Base-by-base conservation (phyloP, 2,888 invertebrate genomes). In the Cerastoderma edule region DNA sequence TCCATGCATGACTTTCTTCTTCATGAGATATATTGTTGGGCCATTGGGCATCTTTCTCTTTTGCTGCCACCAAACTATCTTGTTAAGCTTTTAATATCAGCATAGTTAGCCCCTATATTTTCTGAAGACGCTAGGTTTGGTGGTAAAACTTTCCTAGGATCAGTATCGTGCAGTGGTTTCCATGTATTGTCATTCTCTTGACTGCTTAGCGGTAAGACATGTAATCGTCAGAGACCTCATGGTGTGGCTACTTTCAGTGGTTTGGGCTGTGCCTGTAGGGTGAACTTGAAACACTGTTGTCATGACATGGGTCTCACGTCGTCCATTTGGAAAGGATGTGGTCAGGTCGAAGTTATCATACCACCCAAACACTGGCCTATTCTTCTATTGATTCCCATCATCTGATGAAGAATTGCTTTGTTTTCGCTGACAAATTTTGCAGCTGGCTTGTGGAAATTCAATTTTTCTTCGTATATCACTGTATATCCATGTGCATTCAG, bases 271-370 rank as follows among this genome's bases (percentile, higher is more conserved):
- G 30, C 69, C 69, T 60, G 69, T 46, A 39, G 69, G 57, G 44
- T 69, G 69, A 32, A 60, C 19, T 44, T 69, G 69, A 35, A 57
- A 69, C 60, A 44, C 60, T 60, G 69, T 69, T 54, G 69, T 60
- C 69, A 69, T 69, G 39, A 60, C 69, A 60, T 69, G 69, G 6
- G 60, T 69, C 56, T 69, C 69, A 56, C 69, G 35, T 2, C 69
- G 69, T 6, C 69, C 69, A 22, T 57, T 69, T 48, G 46, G 69
- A 53, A 54, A 54, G n/a, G 54, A 67, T n/a, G 54, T 54, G 5
- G 39, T 35, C 27, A 67, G 39, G 33, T 67, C 67, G 35, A 67
- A 67, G 33, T 67, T 67, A 33, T 67, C 67, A 67, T 67, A 67
- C 67, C 67, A 67, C n/a, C 67, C 67, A 54, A 54, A 67, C n/a